Base-by-base conservation (phyloP, 30 jellyfish, hydroid and myxozoan genomes). In the Cassiopea andromeda region DNA sequence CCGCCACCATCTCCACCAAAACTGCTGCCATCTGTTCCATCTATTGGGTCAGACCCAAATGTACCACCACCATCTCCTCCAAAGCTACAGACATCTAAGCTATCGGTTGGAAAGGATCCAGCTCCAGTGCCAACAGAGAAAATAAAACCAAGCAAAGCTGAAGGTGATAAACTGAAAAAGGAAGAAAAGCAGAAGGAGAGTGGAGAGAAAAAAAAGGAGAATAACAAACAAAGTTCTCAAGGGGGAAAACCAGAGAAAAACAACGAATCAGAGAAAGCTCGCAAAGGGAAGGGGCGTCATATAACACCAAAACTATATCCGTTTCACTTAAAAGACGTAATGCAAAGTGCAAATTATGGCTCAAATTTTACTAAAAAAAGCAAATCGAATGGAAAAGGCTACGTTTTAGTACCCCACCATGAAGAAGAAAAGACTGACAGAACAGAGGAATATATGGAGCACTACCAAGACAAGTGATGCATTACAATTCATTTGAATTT, bases 101-200 rank as follows among this genome's bases (percentile, higher is more conserved):
- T 87, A 6, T 90, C 97, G 13, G 76, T 91, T 12, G 97, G 92
- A 9, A 83, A 91, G 79, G 97, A 91, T 14, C 94, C 97, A 48
- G 80, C 50, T 18, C 78, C 80, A 69, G 73, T 60, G 12, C 68
- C 59, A 9, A 67, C 57, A 47, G 78, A 80, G 19, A 60, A 48
- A 48, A 66, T 60, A 46, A 50, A 80, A 48, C 88, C 68, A 38
- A 78, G 67, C 43, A 69, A 77, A 47, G 73, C 61, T 18, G 85
- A 73, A 8, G 79, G 78, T 17, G 89, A 89, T 15, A 59, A 88
- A 48, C 73, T 64, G 27, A 89, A 89, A 66, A 54, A 87, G 69
- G 73, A 79, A 67, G 85, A 75, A 14, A 46, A 87, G 4, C 68
- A 57, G 44, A 78, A 88, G 46, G 82, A 85, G 48, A 66, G 73